Conservation (phyloP, 1,140 invertebrate species). For the Bombus difficillimus region DNA sequence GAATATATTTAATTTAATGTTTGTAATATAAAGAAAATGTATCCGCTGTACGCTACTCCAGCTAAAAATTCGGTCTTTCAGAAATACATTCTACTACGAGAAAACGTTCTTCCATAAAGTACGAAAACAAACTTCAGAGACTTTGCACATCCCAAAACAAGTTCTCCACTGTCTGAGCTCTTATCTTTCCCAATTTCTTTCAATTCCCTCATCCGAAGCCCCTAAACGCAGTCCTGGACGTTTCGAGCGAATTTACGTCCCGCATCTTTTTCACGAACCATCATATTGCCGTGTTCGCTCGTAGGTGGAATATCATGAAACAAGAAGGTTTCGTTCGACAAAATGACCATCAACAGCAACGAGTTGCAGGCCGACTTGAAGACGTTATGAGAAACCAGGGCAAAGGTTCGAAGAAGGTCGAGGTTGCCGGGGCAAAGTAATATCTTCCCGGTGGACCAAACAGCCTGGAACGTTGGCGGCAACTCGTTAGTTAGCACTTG, state of each 20-base stretch:
- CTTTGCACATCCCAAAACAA: background rate
- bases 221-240: background rate
- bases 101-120: background rate
- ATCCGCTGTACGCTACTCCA: no score
- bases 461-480: slow-evolving; percentile 59
- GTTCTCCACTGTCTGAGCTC: background rate
- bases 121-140: background rate
- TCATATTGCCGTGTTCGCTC: no score
- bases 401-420: slow-evolving; percentile 56
- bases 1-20: no score
- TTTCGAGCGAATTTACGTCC: no score
- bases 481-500: slow-evolving; percentile 77
- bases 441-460: slow-evolving; percentile 62
- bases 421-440: slow-evolving; percentile 51
- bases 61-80: no score
- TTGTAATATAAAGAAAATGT: no score
- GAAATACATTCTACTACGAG: background rate
- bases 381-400: background rate
- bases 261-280: background rate
- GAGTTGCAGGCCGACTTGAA: background rate
- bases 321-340: background rate
- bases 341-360: no score
- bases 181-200: background rate
- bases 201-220: background rate
- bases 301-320: no score